Evolutionary conservation across 2,797 vertebrate genomes (phyloP), one percentile per base, ranked within the genome.

Genomic region (Smutsia gigantea): DNA sequence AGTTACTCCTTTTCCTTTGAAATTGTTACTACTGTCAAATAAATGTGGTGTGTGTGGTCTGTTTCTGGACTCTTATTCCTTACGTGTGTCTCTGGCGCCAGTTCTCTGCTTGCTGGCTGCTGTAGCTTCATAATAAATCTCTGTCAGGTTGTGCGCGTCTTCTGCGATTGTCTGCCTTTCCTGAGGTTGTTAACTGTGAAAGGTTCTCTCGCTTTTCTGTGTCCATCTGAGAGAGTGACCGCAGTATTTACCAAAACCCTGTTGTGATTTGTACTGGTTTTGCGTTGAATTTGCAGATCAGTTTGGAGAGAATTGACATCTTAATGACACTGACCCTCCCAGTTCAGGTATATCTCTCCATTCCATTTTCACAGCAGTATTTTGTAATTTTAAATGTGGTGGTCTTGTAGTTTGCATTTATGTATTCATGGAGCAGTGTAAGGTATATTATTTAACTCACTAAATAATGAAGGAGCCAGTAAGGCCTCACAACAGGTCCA

Each of bases 21-120:
- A 1, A 25, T 51, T n/a, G 53, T 27, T 14, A 29, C 25, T 29
- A 0, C 1, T 14, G 29, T 14, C 66, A 21, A 1, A 29, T 46
- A 8, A 14, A n/a, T 10, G 31, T 11, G 29, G 15, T 4, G 29
- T 55, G 0, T 10, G 39, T 2, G 2, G 4, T 37, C 61, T 64
- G 7, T 13, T 8, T 74, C 42, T 27, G 53, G 27, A 13, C 25
- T n/a, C 25, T 12, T n/a, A 23, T 27, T 27, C 17, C 13, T 13
- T 49, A 37, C 46, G 11, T 46, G 46, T 46, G 46, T 46, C 46
- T 46, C 39, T 46, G 7, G 17, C 1, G 75, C 29, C 19, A n/a
- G 0, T 11, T 0, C 18, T 72, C 1, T 29, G 25, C 46, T 64
- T 63, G 39, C 19, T 39, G 7, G 7, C 18, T 39, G n/a, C 51